Evolutionary conservation across 2,113 vertebrate genomes (phyloP), one percentile per base, ranked within the genome.

Genomic region (Athene noctua): DNA sequence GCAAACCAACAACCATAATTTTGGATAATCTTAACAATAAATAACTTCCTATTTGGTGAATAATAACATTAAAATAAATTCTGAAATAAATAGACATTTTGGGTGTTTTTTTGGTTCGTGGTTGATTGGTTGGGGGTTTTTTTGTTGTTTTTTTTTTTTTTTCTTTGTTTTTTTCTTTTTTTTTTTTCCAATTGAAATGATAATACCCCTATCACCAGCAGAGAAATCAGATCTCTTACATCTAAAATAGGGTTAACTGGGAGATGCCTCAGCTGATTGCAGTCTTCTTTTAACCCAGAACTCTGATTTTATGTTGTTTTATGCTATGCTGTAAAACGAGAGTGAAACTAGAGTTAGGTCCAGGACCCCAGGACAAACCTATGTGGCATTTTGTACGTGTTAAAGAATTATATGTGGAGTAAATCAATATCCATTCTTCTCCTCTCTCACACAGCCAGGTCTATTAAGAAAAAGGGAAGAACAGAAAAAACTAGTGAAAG

Each of bases 71-170:
- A 52, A 89, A 85, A 85, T 61, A 51, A 63, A 74, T 59, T 88
- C 21, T 63, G 16, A 90, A 79, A 66, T 32, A n/a, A 61, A 52
- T 51, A 68, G 10, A 6, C 72, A 13, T 57, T 92, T 86, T 63
- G 5, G 10, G 38, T 75, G 0, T 2, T 49, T 57, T 18, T 25
- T 32, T 42, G 2, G 2, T 1, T 11, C 42, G 36, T 54, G 5
- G 52, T 34, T 55, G 15, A n/a, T n/a, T n/a, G n/a, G n/a, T n/a
- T n/a, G n/a, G n/a, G n/a, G 38, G 38, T 38, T 38, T 38, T 38
- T 38, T 38, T 38, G 38, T 38, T 38, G 7, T 38, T 38, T 38
- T 38, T 38, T 38, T 38, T 38, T 38, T 38, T 38, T 38, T 38
- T 38, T 38, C 9, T 38, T 38, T 38, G 7, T 38, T 36, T 65